These are phyloP conservation scores for Nesometra sesokonis DNA, from an alignment of 35 echinoderm and acorn worm species.

Conservation along the genomic window DNA sequence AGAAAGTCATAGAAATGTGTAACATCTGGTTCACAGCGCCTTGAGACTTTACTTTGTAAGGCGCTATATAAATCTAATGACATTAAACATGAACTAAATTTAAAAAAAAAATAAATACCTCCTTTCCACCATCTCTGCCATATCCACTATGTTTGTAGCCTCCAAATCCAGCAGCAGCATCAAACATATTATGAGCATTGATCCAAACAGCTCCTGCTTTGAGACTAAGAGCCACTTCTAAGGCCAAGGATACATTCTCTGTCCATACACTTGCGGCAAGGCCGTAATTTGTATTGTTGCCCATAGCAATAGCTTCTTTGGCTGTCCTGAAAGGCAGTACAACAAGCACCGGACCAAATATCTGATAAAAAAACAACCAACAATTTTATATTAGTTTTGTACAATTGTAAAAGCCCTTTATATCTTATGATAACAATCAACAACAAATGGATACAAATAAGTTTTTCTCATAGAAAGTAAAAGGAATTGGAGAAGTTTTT, in stretches of 20 bases:
- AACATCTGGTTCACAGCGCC: too few relatives aligned
- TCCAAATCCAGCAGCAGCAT: conserved; percentile 91
- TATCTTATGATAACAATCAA: background rate
- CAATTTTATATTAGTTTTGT: too few relatives aligned
- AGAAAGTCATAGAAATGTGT: too few relatives aligned
- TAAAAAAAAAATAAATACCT: conserved; percentile 30
- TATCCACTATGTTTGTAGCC: conserved; percentile 95
- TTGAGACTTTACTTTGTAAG: too few relatives aligned
- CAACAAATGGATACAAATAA: too few relatives aligned
- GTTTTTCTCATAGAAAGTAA: too few relatives aligned
- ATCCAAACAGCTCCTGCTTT: conserved; percentile 95
- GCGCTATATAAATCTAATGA: background rate
- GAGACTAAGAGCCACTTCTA: conserved; percentile 77
- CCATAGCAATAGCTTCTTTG: conserved; percentile 89
- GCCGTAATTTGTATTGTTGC: conserved; percentile 94
- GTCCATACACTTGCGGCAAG: conserved; percentile 95
- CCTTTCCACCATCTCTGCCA: conserved; percentile 91
- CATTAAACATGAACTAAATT: background rate
- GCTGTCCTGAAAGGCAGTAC: conserved; percentile 93
- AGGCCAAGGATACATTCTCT: conserved; percentile 76
- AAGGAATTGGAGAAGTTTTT: too few relatives aligned
- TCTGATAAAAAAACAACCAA: too few relatives aligned
- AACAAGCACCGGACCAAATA: conserved; percentile 92
- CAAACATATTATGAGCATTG: conserved; percentile 97
- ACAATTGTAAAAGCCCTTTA: too few relatives aligned